These are phyloP conservation scores for Gymnoscopelus microlampas DNA, from an alignment of 2,797 vertebrate genomes.

Conservation along the genomic window DNA sequence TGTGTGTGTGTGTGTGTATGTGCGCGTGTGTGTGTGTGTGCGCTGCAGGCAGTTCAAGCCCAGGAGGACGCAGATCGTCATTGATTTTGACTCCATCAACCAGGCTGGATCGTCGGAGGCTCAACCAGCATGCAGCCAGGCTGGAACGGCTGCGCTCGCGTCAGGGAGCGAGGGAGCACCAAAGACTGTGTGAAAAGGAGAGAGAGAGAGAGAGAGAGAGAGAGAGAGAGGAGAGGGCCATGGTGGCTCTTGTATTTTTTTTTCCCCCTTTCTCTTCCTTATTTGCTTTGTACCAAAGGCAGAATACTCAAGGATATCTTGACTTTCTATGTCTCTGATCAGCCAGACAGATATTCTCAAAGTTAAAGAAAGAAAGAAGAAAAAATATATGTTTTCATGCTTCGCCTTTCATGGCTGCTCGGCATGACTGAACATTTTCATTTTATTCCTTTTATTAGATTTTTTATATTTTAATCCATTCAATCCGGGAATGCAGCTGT, in stretches of 20 bases:
- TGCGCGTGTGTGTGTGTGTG: constrained; percentile 49
- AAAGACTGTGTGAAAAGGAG: constrained; percentile 18
- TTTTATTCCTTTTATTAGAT: too few relatives aligned
- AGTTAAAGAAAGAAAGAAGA: too few relatives aligned
- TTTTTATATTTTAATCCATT: too few relatives aligned
- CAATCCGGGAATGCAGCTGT: too few relatives aligned
- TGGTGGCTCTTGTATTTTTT: constrained; percentile 52
- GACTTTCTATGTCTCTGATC: constrained; percentile 27
- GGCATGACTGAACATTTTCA: too few relatives aligned
- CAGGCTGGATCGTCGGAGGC: constrained; percentile 68
- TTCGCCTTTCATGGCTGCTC: constrained; percentile 1
- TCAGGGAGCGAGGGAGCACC: constrained; percentile 10
- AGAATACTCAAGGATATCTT: constrained; percentile 44
- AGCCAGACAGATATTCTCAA: neutral
- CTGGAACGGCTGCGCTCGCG: constrained; percentile 11
- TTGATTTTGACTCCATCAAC: constrained; percentile 95
- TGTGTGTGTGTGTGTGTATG: neutral
- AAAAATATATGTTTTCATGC: constrained; percentile 28
- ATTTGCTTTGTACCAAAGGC: constrained; percentile 46
- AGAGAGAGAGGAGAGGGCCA: constrained; percentile 45
- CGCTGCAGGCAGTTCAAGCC: constrained; percentile 89
- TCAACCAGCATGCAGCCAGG: constrained; percentile 22
- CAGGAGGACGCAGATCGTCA: constrained; percentile 87
- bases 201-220: constrained; percentile 43
- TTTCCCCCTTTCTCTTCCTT: constrained; percentile 31